A percentile compares a stretch with the other conserved stretches of the same genome.
Conservation (phyloP, 30 jellyfish, hydroid and myxozoan species). For the Turritopsis rubra region DNA sequence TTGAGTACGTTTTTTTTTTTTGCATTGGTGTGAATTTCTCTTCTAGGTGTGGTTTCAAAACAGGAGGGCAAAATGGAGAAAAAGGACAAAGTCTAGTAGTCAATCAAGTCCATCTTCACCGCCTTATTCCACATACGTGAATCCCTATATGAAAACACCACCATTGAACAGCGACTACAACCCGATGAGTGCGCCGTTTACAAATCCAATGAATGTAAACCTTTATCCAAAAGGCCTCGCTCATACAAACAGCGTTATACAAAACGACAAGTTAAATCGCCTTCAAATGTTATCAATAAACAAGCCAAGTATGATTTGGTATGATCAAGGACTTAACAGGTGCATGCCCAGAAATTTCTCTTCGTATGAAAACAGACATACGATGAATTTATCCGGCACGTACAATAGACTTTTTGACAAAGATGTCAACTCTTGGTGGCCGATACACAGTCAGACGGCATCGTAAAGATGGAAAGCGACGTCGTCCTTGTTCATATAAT, state of each 20-base stretch:
- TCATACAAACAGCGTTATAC: slow-evolving; percentile 2
- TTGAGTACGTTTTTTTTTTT: too few relatives aligned
- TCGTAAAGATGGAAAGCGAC: background rate
- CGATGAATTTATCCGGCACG: slow-evolving; percentile 1
- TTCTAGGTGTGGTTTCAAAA: slow-evolving; percentile 87
- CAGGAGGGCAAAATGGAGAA: slow-evolving; percentile 93
- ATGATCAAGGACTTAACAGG: slow-evolving; percentile 2
- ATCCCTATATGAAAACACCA: background rate
- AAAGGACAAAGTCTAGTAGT: slow-evolving; percentile 63
- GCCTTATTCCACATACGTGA: slow-evolving; percentile 25
- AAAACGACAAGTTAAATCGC: slow-evolving; percentile 14
- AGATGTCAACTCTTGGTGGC: slow-evolving; percentile 25
- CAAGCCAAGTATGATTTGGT: slow-evolving; percentile 22
- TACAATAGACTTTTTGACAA: slow-evolving; percentile 8
- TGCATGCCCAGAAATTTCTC: slow-evolving; percentile 17
- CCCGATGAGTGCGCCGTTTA: slow-evolving; percentile 7
- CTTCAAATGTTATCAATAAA: background rate
- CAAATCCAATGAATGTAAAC: background rate
- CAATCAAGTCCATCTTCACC: slow-evolving; percentile 62
- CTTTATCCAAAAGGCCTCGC: slow-evolving; percentile 19
- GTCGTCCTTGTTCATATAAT: too few relatives aligned
- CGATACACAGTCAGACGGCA: slow-evolving; percentile 20
- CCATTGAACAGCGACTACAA: background rate
- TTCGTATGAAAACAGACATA: slow-evolving; percentile 2
- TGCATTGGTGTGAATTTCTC: too few relatives aligned